Evolutionary conservation across 35 echinoderm and acorn worm species (phyloP), one percentile per base, ranked within the genome.

Genomic region (Nesometra sesokonis): DNA sequence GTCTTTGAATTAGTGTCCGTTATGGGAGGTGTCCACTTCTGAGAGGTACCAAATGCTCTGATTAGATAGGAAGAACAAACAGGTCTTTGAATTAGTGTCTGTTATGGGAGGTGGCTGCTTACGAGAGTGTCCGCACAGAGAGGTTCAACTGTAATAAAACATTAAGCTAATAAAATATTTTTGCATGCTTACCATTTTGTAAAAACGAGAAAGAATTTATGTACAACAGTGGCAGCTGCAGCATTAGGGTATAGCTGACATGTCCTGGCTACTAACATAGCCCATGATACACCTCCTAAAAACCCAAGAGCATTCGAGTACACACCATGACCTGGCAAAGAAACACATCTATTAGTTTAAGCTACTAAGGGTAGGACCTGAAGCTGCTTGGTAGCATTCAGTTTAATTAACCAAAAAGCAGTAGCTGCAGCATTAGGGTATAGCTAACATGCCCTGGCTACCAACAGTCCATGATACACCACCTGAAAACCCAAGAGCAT

Each of bases 151-250:
- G n/a, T n/a, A n/a, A n/a, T n/a, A n/a, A n/a, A n/a, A n/a, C n/a
- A n/a, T n/a, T n/a, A n/a, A n/a, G n/a, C n/a, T n/a, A n/a, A n/a
- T n/a, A n/a, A n/a, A n/a, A n/a, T n/a, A n/a, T n/a, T n/a, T n/a
- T n/a, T n/a, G 32, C 29, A 13, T 35, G 82, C 91, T 90, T 78
- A 97, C 95, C 95, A 97, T 82, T 93, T 90, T 79, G 95, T 93
- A 82, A 97, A 97, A 27, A 97, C 95, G 21, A 97, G 92, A 86
- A 97, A 97, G 87, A 97, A 97, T 76, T 97, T 97, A 87, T 97
- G 88, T 84, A 97, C 91, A 84, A 97, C 83, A 27, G 95, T 97
- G 0, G 95, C 93, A 13, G 95, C 91, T 34, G 95, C 91, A 76
- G 90, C 95, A 85, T 97, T 97, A 32, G 95, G 95, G 78, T 97